Conservation (phyloP, 2,797 vertebrate genomes). For the Rhodeus uyekii region DNA sequence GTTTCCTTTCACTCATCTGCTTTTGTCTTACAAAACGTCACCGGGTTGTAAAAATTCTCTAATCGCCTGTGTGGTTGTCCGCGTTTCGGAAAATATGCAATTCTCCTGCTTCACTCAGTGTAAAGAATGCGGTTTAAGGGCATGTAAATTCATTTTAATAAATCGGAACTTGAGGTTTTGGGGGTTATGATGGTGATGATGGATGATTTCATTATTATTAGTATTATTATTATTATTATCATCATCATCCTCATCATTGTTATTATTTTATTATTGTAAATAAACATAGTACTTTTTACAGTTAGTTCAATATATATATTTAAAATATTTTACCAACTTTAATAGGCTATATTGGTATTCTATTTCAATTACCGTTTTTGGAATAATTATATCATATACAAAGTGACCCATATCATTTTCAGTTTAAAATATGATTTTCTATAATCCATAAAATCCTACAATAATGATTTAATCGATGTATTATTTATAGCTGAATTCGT, state of each 20-base stretch:
- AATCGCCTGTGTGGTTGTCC: not conserved
- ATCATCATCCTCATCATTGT: too few relatives aligned
- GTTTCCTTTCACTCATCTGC: not conserved
- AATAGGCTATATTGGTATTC: not conserved
- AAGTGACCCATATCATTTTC: not conserved
- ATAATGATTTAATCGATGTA: not conserved
- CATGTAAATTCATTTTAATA: constrained; percentile 24
- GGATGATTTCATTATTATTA: not conserved
- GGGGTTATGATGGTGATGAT: not conserved
- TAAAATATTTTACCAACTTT: not conserved
- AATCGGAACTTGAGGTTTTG: constrained; percentile 14
- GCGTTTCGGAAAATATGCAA: not conserved
- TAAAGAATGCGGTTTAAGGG: constrained; percentile 14
- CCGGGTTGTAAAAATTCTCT: not conserved
- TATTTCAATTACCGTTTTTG: not conserved
- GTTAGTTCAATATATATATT: not conserved
- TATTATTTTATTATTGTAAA: not conserved
- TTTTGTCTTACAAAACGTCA: not conserved
- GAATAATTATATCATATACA: not conserved
- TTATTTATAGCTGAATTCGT: not conserved
- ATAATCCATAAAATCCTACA: not conserved
- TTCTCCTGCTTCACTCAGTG: not conserved
- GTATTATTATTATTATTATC: not conserved
- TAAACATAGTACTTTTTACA: not conserved
- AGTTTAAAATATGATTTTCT: not conserved